These are phyloP conservation scores for Melanotaenia trifasciata DNA, from an alignment of 2,797 vertebrate species.

Conservation along the genomic window DNA sequence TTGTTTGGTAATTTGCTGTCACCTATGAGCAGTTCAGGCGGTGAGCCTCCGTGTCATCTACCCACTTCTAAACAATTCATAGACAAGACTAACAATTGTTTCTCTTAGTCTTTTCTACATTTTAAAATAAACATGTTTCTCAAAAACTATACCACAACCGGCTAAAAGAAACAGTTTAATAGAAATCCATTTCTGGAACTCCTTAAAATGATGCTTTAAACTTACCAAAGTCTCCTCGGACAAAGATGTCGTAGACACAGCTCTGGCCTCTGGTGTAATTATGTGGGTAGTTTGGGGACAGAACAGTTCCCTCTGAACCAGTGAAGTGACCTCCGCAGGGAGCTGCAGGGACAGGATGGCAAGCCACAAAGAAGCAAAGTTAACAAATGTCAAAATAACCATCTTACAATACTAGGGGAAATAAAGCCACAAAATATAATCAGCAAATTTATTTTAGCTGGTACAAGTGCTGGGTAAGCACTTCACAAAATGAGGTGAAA, in stretches of 20 bases:
- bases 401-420: slow-evolving; percentile 46
- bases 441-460: slow-evolving; percentile 45
- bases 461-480: slow-evolving; percentile 50
- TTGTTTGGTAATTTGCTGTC: slow-evolving; percentile 27
- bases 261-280: slow-evolving; percentile 95
- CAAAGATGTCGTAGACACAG: slow-evolving; percentile 94
- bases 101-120: slow-evolving; percentile 12
- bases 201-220: slow-evolving; percentile 48
- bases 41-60: slow-evolving; percentile 20
- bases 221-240: slow-evolving; percentile 98
- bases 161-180: slow-evolving; percentile 8
- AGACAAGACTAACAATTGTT: slow-evolving; percentile 30
- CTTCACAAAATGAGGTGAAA: slow-evolving; percentile 45
- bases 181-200: slow-evolving; percentile 24
- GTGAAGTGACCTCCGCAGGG: slow-evolving; percentile 96
- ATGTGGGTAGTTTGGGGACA: slow-evolving; percentile 96
- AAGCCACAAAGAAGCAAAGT: slow-evolving; percentile 58
- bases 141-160: background rate
- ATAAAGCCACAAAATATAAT: slow-evolving; percentile 49
- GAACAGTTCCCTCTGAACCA: slow-evolving; percentile 93
- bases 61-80: slow-evolving; percentile 24
- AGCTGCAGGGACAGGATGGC: slow-evolving; percentile 79
- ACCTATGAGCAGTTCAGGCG: slow-evolving; percentile 44
- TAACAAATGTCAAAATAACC: slow-evolving; percentile 50
- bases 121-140: slow-evolving; percentile 27